Evolutionary conservation across 37 sponge, comb jelly and placozoan genomes (phyloP), one percentile per base, ranked within the genome.

Genomic region (Diacarnus erythraeanus): DNA sequence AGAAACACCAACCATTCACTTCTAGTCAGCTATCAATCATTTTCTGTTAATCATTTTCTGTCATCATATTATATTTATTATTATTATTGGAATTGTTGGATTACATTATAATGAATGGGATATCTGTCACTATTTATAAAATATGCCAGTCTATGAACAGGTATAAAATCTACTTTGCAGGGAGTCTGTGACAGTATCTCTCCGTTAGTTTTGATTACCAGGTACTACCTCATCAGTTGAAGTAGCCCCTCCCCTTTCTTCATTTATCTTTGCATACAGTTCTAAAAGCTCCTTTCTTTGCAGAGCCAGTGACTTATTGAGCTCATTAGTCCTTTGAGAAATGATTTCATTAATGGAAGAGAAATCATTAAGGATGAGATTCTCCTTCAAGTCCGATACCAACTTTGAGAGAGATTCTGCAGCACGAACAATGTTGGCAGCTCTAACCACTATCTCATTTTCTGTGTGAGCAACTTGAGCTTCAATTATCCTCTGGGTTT

Each of bases 381-480:
- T 86, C 75, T 96, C 97, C 44, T 96, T 94, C 22, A 96, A 61
- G 30, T 96, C 94, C 12, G 91, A 83, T 17, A 91, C 89, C 42
- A 96, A 83, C 51, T 87, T 81, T 5, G 86, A 88, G 21, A 96
- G 79, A 36, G 84, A 73, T 71, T 96, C 95, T 0, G 91, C 94
- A 25, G 97, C 94, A 12, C 97, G 79, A 22, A 93, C 94, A 44
- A 94, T 94, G 77, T 94, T 94, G 60, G 93, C 82, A 34, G 95
- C 89, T 81, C 95, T 66, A n/a, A 94, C 86, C 79, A 83, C 72
- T 26, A 94, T 81, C 63, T 94, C 95, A 65, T 79, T 78, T 5
- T 80, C 83, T 22, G 84, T 77, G 47, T 88, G 92, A 23, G 84
- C 82, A 26, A 86, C 76, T 3, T 88, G 89, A 3, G 89, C 74